Evolutionary conservation across 2,888 invertebrate species (phyloP).

Genomic region (Rugalucina vietnamica): DNA sequence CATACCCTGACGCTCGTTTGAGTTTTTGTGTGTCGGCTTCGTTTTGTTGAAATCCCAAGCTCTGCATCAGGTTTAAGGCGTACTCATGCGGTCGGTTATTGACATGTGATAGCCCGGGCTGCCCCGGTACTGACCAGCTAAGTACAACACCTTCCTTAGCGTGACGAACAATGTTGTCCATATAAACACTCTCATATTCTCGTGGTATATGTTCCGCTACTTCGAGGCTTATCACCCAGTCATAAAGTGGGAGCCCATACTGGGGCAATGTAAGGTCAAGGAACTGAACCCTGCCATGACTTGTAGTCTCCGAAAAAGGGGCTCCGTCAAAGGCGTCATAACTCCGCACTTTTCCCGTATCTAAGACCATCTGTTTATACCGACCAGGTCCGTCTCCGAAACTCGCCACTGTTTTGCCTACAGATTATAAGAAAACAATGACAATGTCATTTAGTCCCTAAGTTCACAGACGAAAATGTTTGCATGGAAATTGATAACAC

Average conservation of each 20-base stretch:
- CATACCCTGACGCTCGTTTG: constrained; percentile 41
- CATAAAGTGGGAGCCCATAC: constrained; percentile 64
- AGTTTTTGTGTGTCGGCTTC: constrained; percentile 30
- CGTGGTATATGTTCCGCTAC: constrained; percentile 71
- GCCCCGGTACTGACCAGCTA: constrained; percentile 69
- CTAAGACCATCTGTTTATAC: constrained; percentile 60
- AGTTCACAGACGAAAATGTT: too few species aligned
- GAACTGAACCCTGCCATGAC: constrained; percentile 62
- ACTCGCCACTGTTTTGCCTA: constrained; percentile 65
- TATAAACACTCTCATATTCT: constrained; percentile 59
- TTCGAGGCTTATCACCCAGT: constrained; percentile 68
- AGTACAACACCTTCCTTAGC: constrained; percentile 61
- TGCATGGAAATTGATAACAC: too few species aligned
- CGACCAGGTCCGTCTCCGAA: constrained; percentile 70
- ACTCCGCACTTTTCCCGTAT: constrained; percentile 34
- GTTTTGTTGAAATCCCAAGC: constrained; percentile 52
- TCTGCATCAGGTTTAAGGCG: constrained; percentile 43
- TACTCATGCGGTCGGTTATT: constrained; percentile 59
- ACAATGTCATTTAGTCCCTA: too few species aligned
- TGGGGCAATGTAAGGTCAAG: constrained; percentile 69
- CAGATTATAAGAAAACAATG: too few species aligned
- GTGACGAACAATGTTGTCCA: constrained; percentile 66
- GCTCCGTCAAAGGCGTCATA: constrained; percentile 70
- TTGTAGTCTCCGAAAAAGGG: constrained; percentile 62
- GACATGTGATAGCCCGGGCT: constrained; percentile 63